A percentile compares a stretch with the other conserved stretches of the same genome.
These are phyloP conservation scores for Caenorhabditis zanzibari DNA, from an alignment of 2,888 invertebrate genomes.

Conservation along the genomic window DNA sequence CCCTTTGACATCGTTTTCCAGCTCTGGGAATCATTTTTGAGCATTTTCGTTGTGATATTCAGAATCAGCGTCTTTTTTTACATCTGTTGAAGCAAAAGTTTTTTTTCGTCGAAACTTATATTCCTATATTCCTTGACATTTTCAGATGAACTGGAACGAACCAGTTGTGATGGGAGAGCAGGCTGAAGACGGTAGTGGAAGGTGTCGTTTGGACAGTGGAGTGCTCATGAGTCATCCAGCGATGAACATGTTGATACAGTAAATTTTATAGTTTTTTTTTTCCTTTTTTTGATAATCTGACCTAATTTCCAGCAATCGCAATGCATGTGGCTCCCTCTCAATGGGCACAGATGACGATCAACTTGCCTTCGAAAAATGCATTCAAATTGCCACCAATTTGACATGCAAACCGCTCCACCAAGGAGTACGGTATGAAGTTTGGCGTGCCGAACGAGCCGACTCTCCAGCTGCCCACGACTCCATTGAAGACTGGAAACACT, in stretches of 20 bases:
- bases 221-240: conserved; percentile 93
- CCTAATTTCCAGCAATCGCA: conserved; percentile 74
- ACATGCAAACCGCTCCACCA: conserved; percentile 74
- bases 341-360: conserved; percentile 71
- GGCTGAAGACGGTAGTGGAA: conserved; percentile 74
- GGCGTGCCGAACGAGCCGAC: conserved; percentile 70
- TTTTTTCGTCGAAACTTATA: too few relatives aligned
- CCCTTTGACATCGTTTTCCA: too few relatives aligned
- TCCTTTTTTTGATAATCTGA: neutral
- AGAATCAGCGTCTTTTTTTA: too few relatives aligned
- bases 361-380: conserved; percentile 80
- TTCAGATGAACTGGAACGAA: conserved; percentile 79
- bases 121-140: neutral
- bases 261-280: conserved; percentile 11
- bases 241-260: conserved; percentile 88
- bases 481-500: conserved; percentile 68
- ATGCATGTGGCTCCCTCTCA: conserved; percentile 74
- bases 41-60: too few relatives aligned
- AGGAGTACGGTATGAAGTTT: conserved; percentile 67
- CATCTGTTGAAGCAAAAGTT: too few relatives aligned
- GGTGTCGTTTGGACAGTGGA: conserved; percentile 88
- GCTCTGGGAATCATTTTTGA: too few relatives aligned
- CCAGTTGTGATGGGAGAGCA: conserved; percentile 72
- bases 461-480: conserved; percentile 73
- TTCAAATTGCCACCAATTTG: conserved; percentile 79